Base-by-base conservation (phyloP, 2,888 invertebrate genomes). In the Vanessa cardui region DNA sequence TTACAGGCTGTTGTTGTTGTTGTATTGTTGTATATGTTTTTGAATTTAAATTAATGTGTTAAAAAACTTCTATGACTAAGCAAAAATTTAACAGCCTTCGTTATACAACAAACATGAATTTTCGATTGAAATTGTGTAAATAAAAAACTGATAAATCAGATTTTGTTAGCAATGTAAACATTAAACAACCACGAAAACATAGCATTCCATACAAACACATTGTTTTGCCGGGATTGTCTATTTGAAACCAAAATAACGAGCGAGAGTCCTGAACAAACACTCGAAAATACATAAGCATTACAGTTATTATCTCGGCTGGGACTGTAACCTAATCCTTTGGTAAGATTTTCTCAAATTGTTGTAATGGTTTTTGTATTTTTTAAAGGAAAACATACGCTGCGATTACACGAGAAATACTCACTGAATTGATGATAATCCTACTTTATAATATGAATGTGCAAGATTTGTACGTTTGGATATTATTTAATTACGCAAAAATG, bases 251-350 rank as follows among this genome's bases (percentile, higher is more conserved):
- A 73, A 74, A 76, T 76, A 77, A 76, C 73, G 71, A 70, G 72
- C 66, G 39, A 64, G 64, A 61, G 73, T 76, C 78, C 78, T 78
- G 76, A 76, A 75, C 67, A 78, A 78, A 78, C 76, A 78, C 75
- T 74, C 72, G 61, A 70, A 73, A 72, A 72, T 69, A 72, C 73
- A 70, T 74, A 70, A 72, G 75, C 71, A 73, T 77, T 73, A 77
- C 73, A 73, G 70, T 76, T 78, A 76, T 77, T 76, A 76, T 74
- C 73, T 72, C 69, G 59, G 69, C 44, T 64, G 70, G 68, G 71
- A 72, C 68, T 64, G 72, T 66, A 72, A 75, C 73, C 73, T 72
- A 77, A 76, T 76, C 76, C 72, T 63, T 70, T 73, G 72, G 75
- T 77, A 56, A 64, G 70, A 61, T 63, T 63, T 70, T 16, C 45